Evolutionary conservation across 2,113 vertebrate species (phyloP), one percentile per base, ranked within the genome.

Genomic region (Neodontobutis hainanensis): DNA sequence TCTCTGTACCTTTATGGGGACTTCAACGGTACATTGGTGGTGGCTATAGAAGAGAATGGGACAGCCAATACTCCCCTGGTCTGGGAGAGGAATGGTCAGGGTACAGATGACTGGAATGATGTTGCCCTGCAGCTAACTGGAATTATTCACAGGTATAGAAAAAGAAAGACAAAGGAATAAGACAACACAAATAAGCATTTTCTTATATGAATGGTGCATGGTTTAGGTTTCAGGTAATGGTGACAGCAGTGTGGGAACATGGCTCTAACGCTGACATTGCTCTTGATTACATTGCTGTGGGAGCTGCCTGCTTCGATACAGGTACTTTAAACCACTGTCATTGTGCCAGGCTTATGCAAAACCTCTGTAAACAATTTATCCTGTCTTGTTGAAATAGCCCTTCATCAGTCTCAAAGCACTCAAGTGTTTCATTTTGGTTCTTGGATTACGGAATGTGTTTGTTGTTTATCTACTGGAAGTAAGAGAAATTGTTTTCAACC

Each of bases 191-290:
- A 11, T 11, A 8, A 1, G 11, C 5, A 1, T 5, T 11, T 8
- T 8, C 36, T 58, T 8, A 58, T n/a, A 6, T 27, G 40, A 19
- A 50, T n/a, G 40, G 4, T 49, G 34, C 19, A 27, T 27, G 19
- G 59, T 71, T 0, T 87, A 97, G 95, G 82, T 96, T 97, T 85
- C 89, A 80, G 0, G 65, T 97, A 32, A 92, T 90, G 51, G 77
- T 97, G 64, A 87, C 89, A 42, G 94, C 93, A 19, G 76, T 81
- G 59, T 96, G 95, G 95, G 83, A 58, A 52, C 85, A 85, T 81
- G 92, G 92, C 87, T 95, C 95, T 45, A 86, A 76, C 49, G 94
- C 94, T 69, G 93, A 95, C 70, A 82, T 97, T 27, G 94, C 94
- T 48, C 12, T 97, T 0, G 95, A 97, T 88, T 91, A 95, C 34